Base-by-base conservation (phyloP, 2,113 vertebrate genomes). In the Daboia siamensis region DNA sequence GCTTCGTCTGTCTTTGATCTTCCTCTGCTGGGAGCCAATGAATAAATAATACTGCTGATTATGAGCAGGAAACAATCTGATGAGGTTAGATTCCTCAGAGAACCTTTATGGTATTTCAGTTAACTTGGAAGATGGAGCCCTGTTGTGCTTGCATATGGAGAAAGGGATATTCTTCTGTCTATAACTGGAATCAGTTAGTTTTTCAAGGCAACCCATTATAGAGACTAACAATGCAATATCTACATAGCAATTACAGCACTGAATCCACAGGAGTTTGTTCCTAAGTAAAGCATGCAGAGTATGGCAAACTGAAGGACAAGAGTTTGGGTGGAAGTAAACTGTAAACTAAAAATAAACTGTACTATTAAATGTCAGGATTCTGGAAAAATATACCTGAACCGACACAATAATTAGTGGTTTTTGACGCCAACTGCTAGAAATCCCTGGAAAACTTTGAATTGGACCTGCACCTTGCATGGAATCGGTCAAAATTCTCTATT, bases 1-100 rank as follows among this genome's bases (percentile, higher is more conserved):
- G 44, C 39, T 94, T 59, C 69, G 48, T 26, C 87, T 95, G 92
- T 86, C n/a, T 95, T 94, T 90, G 90, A 90, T 93, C 33, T 0
- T 93, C 54, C 21, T 93, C 92, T 56, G 10, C 88, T 94, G 21
- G 20, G 48, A 94, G 29, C 55, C 59, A 54, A 91, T 91, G 55
- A 88, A 44, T 94, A 92, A 93, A 44, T 94, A 92, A 93, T 64
- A 64, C 11, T 90, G 86, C 64, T 94, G 46, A 85, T 94, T 92
- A 64, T 15, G n/a, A 95, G 85, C 69, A 85, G 44, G 17, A 89
- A 94, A 86, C 90, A 91, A 80, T 92, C 59, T 93, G 88, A 52
- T 91, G 33, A 93, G 23, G 86, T 90, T 87, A 93, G 87, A 21
- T 20, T 90, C 80, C 44, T 4, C 26, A 33, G 61, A 88, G 69